These are phyloP conservation scores for Polypedilum pembai DNA, from an alignment of 1,140 invertebrate genomes.

Conservation along the genomic window DNA sequence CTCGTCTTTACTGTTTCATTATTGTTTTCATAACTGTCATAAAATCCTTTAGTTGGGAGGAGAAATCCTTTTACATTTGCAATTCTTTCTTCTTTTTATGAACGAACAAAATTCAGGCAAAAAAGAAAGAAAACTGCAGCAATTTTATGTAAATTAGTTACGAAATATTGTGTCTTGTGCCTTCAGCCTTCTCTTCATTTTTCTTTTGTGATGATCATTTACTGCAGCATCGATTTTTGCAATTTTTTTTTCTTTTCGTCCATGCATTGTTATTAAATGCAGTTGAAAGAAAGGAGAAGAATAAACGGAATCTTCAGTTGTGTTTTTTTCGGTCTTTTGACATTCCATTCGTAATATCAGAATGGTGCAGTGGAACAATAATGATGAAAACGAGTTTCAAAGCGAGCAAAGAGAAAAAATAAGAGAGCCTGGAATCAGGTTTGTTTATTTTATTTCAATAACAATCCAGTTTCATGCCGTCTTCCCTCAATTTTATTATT, in stretches of 20 bases:
- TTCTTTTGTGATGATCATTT: background rate
- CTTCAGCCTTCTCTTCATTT: background rate
- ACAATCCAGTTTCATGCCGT: conserved; percentile 16
- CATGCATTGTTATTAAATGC: background rate
- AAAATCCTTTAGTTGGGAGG: background rate
- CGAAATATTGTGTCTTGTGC: background rate
- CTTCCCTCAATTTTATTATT: conserved; percentile 8
- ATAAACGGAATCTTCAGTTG: background rate
- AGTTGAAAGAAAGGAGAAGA: background rate
- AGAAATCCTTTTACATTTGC: background rate
- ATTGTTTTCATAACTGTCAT: background rate
- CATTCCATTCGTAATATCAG: background rate
- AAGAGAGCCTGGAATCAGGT: conserved; percentile 10
- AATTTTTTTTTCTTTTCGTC: background rate
- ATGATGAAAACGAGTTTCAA: conserved; percentile 12
- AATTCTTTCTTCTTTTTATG: conserved; percentile 15
- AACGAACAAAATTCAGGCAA: background rate
- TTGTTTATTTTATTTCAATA: conserved; percentile 12
- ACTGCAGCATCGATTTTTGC: background rate
- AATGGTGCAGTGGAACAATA: conserved; percentile 16
- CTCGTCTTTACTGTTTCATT: background rate
- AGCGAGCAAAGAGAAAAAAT: too few species aligned
- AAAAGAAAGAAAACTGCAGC: background rate
- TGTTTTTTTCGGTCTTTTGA: conserved; percentile 7
- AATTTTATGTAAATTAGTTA: conserved; percentile 20